phyloP scores from a whole-genome alignment of 2,797 vertebrate species.

The Enteromius anoplus region DNA sequence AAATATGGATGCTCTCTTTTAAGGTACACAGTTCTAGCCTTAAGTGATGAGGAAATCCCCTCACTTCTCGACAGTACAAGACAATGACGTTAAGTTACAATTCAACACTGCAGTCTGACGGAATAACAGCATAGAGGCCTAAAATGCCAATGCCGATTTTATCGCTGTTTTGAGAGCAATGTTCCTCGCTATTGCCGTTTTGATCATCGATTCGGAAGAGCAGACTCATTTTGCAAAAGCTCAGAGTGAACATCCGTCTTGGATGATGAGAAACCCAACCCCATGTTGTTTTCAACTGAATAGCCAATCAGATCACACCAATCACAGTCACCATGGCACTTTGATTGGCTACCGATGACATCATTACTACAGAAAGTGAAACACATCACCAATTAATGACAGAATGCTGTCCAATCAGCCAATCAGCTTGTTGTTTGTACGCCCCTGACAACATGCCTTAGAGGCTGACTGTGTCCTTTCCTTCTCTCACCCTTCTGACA shows the following conservation, averaged over 20 bases:
- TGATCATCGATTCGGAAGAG: slow-evolving; percentile 12
- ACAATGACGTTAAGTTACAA: slow-evolving; percentile 6
- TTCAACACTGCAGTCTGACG: slow-evolving; percentile 1
- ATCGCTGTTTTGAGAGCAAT: neutral
- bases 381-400: slow-evolving; percentile 57
- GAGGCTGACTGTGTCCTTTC: slow-evolving; percentile 36
- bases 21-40: slow-evolving; percentile 3
- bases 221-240: slow-evolving; percentile 19
- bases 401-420: slow-evolving; percentile 45
- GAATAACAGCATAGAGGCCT: neutral
- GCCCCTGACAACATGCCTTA: slow-evolving; percentile 45
- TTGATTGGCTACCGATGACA: slow-evolving; percentile 59
- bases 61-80: neutral
- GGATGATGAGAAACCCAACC: slow-evolving; percentile 44
- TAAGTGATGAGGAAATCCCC: slow-evolving; percentile 2
- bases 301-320: slow-evolving; percentile 49
- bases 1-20: neutral
- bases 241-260: slow-evolving; percentile 42
- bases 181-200: slow-evolving; percentile 7
- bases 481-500: slow-evolving; percentile 2
- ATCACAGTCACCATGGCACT: slow-evolving; percentile 57
- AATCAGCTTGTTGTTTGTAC: slow-evolving; percentile 46
- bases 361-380: slow-evolving; percentile 60
- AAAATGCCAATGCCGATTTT: slow-evolving; percentile 9
- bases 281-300: slow-evolving; percentile 28